Percentiles rank a stretch among this genome's conserved stretches.
These are phyloP conservation scores for Drosophila bocki DNA, from an alignment of 1,140 invertebrate species.

Conservation along the genomic window DNA sequence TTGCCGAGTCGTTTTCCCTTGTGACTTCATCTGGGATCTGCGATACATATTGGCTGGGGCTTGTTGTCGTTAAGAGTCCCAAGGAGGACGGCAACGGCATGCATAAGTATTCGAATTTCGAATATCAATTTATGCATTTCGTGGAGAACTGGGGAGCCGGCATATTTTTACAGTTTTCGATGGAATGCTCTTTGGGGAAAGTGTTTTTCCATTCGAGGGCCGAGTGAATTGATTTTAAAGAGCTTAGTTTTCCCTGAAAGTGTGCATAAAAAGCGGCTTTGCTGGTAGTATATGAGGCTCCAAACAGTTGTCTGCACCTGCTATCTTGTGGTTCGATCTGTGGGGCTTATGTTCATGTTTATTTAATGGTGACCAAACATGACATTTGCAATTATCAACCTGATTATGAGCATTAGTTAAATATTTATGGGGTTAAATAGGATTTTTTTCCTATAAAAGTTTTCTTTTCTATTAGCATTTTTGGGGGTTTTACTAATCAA, in stretches of 20 bases:
- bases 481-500: not conserved
- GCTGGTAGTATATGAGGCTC: not conserved
- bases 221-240: slow-evolving; percentile 35
- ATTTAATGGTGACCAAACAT: slow-evolving; percentile 13
- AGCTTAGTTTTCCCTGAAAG: slow-evolving; percentile 20
- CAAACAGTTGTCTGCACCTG: slow-evolving; percentile 25
- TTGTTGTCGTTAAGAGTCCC: slow-evolving; percentile 22
- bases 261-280: slow-evolving; percentile 32
- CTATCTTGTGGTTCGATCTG: slow-evolving; percentile 29
- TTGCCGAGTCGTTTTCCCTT: slow-evolving; percentile 17
- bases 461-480: slow-evolving; percentile 21
- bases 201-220: slow-evolving; percentile 52
- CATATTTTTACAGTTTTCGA: slow-evolving; percentile 62
- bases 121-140: slow-evolving; percentile 78
- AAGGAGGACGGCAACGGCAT: slow-evolving; percentile 50
- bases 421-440: slow-evolving; percentile 23
- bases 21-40: slow-evolving; percentile 61
- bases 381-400: slow-evolving; percentile 34
- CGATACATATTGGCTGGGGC: slow-evolving; percentile 23
- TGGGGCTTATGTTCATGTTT: slow-evolving; percentile 29
- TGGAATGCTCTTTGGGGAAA: slow-evolving; percentile 54
- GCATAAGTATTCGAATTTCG: slow-evolving; percentile 73
- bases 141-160: slow-evolving; percentile 44
- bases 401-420: slow-evolving; percentile 40
- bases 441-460: not conserved